Evolutionary conservation across 2,797 vertebrate genomes (phyloP), one percentile per base, ranked within the genome.

Genomic region (Mionectes olivaceus): DNA sequence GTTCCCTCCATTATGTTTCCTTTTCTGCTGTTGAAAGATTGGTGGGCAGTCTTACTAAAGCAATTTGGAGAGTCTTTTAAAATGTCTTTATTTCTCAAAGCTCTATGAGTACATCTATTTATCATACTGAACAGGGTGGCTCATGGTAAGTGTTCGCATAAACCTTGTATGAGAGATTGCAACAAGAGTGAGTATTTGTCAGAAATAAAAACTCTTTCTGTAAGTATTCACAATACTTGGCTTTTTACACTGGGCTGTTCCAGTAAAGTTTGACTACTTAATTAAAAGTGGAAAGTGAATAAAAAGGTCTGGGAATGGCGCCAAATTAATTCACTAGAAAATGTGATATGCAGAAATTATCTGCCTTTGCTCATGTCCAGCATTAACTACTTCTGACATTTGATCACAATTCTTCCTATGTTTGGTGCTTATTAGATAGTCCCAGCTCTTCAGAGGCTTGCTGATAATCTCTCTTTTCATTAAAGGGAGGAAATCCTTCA

Each of bases 241-340:
- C 93, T 92, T 83, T 76, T 57, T 78, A 30, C 46, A 44, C 39
- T 44, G 55, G 57, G 30, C 50, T 95, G 64, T 96, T 95, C 90
- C 87, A 87, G 89, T 89, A 95, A 95, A 92, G 79, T 95, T 96
- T 95, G 93, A 97, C 75, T 93, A 50, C 94, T 96, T 94, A 96
- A 94, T 95, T 96, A 93, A 83, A 90, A 93, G 68, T 83, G 53
- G 71, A 85, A 90, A 96, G 78, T 37, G 83, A 93, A 87, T 87
- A 90, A 77, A 94, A 75, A 74, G 41, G 50, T 78, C 92, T 92
- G 92, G 94, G 93, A 95, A 87, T 46, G 14, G n/a, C 0, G 94
- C 94, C 95, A 96, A 94, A 96, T 90, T 89, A 94, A 94, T 94
- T 94, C 74, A 27, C 56, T 68, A 87, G 87, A 84, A 96, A 91